Evolutionary conservation across 2,797 vertebrate genomes (phyloP), one percentile per base, ranked within the genome.

Genomic region (Lepilemur ruficaudatus): DNA sequence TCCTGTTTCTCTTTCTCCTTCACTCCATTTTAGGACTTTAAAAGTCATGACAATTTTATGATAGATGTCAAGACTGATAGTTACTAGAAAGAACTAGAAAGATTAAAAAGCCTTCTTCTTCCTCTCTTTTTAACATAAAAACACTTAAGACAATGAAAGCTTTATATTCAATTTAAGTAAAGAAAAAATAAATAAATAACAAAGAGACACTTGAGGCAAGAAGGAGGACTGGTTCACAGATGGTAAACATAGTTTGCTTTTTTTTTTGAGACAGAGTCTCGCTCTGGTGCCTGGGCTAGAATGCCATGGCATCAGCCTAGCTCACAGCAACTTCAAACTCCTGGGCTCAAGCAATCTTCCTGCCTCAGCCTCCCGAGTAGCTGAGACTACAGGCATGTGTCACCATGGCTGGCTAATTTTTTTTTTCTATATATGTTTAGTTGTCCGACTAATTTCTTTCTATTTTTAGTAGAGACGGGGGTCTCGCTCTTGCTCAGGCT

Each of bases 141-240:
- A 72, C 78, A 50, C 84, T 70, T 88, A 93, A 78, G 72, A 72
- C n/a, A 78, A 43, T 46, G 79, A 76, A 89, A 80, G 7, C 57
- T 93, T 89, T 94, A 79, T 70, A 61, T 69, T 95, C 76, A 78
- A 85, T 55, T 69, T 79, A 95, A 95, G 28, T 50, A 69, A 92
- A 89, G 9, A 65, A 76, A 90, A 92, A 86, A 94, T 32, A 84
- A 75, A 67, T 30, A 50, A 41, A 43, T 25, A 59, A 67, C 63
- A 84, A 28, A 67, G 15, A 59, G 89, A 95, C 67, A 67, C 38
- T 48, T 25, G 59, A 95, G 35, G 32, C 22, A 78, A 82, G 38
- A 86, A 88, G 46, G 52, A 63, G 22, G 13, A 25, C 70, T 79
- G 17, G 76, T 48, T 81, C 72, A 85, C 28, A 61, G 52, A 52